Evolutionary conservation across 2,888 invertebrate species (phyloP).

Genomic region (Sericinus montela): DNA sequence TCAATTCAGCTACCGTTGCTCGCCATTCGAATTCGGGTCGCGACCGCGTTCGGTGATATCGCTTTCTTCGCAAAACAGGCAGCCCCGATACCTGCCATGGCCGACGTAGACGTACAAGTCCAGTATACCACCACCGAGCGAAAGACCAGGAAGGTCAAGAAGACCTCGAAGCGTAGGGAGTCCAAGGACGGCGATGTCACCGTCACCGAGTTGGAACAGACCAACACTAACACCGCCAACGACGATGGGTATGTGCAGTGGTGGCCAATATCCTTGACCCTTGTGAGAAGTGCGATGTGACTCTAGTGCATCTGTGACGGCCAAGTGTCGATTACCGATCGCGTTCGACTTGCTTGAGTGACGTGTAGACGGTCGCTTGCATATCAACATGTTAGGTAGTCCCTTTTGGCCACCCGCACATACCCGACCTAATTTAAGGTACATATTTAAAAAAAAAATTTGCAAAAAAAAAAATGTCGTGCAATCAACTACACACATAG

Average conservation of each 20-base stretch:
- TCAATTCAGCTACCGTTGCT: constrained; percentile 69
- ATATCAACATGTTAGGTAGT: constrained; percentile 30
- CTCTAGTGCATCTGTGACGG: constrained; percentile 54
- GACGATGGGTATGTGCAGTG: constrained; percentile 92
- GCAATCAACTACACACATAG: not conserved
- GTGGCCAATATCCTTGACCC: constrained; percentile 63
- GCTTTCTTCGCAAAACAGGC: constrained; percentile 40
- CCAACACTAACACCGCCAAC: constrained; percentile 81
- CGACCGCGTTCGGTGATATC: constrained; percentile 75
- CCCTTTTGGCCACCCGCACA: constrained; percentile 72
- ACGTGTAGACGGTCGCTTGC: constrained; percentile 34
- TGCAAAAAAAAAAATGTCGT: not conserved
- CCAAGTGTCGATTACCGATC: constrained; percentile 55
- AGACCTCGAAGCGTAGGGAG: constrained; percentile 88
- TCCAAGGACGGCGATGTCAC: constrained; percentile 88
- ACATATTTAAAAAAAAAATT: constrained; percentile 37
- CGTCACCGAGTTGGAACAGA: constrained; percentile 88
- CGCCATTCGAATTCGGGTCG: constrained; percentile 80
- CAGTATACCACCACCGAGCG: constrained; percentile 91
- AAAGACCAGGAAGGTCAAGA: constrained; percentile 94
- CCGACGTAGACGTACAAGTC: constrained; percentile 94
- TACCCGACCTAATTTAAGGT: constrained; percentile 77
- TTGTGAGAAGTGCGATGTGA: constrained; percentile 42
- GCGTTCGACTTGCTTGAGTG: constrained; percentile 48
- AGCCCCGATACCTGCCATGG: constrained; percentile 80